Evolutionary conservation across 2,888 invertebrate species (phyloP).

Genomic region (Volucella inflata): DNA sequence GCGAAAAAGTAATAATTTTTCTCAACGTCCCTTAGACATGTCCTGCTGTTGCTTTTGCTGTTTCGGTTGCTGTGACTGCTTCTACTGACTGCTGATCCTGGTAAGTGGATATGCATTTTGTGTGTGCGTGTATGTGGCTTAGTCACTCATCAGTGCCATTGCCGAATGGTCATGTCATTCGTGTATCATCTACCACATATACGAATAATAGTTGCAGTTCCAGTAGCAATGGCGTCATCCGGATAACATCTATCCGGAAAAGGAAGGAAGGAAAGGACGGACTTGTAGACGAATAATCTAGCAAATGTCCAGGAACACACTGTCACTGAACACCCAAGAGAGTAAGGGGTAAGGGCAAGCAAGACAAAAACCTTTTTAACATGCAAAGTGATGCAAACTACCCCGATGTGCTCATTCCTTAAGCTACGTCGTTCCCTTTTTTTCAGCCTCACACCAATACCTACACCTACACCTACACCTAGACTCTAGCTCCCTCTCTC

Average conservation of each 20-base stretch:
- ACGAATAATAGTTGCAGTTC: neutral
- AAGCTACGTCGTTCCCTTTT: too few species aligned
- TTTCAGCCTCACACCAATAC: too few species aligned
- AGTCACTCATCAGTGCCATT: slow-evolving; percentile 54
- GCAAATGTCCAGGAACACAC: slow-evolving; percentile 48
- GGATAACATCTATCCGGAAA: slow-evolving; percentile 37
- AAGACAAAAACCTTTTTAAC: slow-evolving; percentile 70
- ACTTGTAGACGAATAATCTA: slow-evolving; percentile 61
- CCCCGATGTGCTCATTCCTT: slow-evolving; percentile 4
- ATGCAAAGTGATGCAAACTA: slow-evolving; percentile 70
- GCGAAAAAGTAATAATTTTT: slow-evolving; percentile 69
- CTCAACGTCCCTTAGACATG: slow-evolving; percentile 49
- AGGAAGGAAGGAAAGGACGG: slow-evolving; percentile 60
- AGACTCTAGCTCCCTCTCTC: neutral
- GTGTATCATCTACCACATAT: slow-evolving; percentile 23
- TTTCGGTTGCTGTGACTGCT: too few species aligned
- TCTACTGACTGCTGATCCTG: too few species aligned
- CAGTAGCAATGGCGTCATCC: neutral
- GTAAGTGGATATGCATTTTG: too few species aligned
- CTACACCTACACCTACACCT: too few species aligned
- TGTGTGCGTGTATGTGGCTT: slow-evolving; percentile 3
- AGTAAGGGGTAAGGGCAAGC: slow-evolving; percentile 18
- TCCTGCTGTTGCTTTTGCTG: slow-evolving; percentile 18
- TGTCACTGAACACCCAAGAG: neutral
- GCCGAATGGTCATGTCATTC: slow-evolving; percentile 54